Conservation (phyloP, 1,140 invertebrate genomes). For the Ylistrum balloti region DNA sequence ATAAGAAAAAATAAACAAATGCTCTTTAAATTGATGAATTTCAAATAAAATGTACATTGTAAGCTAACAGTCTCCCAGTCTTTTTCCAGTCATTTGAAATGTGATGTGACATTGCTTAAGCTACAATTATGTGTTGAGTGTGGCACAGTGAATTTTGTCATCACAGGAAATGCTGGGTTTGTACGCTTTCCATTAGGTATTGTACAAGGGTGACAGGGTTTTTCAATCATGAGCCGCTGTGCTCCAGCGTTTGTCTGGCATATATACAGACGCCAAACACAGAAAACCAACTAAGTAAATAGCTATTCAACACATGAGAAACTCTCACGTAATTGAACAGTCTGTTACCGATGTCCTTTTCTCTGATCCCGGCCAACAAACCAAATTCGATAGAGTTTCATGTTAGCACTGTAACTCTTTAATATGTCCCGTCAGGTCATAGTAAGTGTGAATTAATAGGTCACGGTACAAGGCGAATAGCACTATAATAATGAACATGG, state of each 20-base stretch:
- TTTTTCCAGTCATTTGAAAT: no score
- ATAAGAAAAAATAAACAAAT: no score
- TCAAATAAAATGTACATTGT: no score
- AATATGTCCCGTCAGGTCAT: background rate
- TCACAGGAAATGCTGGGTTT: background rate
- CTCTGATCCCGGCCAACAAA: background rate
- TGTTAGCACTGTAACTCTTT: background rate
- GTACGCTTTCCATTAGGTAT: background rate
- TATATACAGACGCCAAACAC: background rate
- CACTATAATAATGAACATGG: background rate
- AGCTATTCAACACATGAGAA: background rate
- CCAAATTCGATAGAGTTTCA: constrained; percentile 11
- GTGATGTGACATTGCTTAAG: no score
- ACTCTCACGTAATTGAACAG: constrained; percentile 11
- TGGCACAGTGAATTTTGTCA: background rate
- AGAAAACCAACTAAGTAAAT: background rate
- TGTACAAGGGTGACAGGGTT: background rate
- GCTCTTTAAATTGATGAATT: no score
- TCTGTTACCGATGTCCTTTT: background rate
- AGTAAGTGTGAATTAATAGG: background rate
- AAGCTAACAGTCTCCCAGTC: no score
- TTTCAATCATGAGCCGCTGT: background rate
- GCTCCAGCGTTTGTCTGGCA: background rate
- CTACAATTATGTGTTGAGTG: constrained; percentile 4
- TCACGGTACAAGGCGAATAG: background rate